phyloP scores from a whole-genome alignment of 2,888 invertebrate species.

The Lasioglossum zephyrum region DNA sequence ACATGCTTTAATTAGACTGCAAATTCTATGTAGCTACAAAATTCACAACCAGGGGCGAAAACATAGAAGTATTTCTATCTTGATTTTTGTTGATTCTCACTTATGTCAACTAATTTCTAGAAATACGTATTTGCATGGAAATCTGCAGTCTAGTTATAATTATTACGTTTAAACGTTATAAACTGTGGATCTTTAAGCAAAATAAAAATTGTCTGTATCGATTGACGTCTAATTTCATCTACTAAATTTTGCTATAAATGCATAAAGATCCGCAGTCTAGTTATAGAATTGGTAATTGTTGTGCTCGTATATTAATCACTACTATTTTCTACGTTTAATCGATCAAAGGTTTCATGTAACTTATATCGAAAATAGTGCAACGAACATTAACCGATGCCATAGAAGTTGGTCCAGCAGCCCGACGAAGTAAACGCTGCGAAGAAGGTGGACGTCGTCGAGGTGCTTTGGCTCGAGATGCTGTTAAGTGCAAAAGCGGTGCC shows the following conservation, averaged over 20 bases:
- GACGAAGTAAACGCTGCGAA: slow-evolving; percentile 81
- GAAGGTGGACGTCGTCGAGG: slow-evolving; percentile 89
- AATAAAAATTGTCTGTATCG: no score
- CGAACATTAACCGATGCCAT: slow-evolving; percentile 37
- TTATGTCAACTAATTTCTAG: background rate
- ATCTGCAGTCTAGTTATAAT: background rate
- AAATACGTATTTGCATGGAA: background rate
- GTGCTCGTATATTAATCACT: background rate
- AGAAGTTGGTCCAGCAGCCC: slow-evolving; percentile 64
- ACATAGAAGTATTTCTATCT: background rate
- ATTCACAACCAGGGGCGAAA: background rate
- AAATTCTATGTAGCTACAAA: background rate
- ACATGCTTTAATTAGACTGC: background rate
- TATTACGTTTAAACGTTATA: no score
- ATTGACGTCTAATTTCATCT: no score
- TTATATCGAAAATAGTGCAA: slow-evolving; percentile 24
- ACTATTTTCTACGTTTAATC: background rate
- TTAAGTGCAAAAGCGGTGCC: slow-evolving; percentile 85
- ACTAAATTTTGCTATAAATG: no score
- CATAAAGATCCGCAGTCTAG: no score
- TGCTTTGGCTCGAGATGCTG: slow-evolving; percentile 87
- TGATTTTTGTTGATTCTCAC: background rate
- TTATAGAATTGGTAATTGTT: background rate
- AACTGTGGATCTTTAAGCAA: no score
- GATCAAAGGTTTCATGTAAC: background rate